These are phyloP conservation scores for Tricholauxania praeusta DNA, from an alignment of 2,888 invertebrate species.

Conservation along the genomic window DNA sequence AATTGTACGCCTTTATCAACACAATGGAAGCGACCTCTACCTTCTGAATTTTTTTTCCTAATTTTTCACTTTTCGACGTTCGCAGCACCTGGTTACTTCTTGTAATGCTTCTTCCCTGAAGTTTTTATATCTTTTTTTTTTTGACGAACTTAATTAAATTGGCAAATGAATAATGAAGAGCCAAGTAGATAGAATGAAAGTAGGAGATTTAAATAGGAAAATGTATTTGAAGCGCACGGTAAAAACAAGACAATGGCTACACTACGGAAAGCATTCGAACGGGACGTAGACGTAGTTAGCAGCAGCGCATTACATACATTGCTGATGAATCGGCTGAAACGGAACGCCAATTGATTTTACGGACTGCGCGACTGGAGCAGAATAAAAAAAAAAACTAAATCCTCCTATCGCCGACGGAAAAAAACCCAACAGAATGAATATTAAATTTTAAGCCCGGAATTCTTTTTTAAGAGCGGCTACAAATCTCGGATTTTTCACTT, in stretches of 20 bases:
- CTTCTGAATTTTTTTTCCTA: constrained; percentile 13
- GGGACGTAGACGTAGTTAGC: constrained; percentile 52
- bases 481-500: not conserved
- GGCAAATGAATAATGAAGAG: no score
- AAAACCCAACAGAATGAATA: constrained; percentile 30
- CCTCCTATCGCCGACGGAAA: constrained; percentile 45
- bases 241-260: constrained; percentile 38
- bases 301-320: constrained; percentile 58
- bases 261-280: constrained; percentile 37
- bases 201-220: constrained; percentile 20
- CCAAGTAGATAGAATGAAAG: constrained; percentile 33
- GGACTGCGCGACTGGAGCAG: constrained; percentile 43
- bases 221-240: constrained; percentile 8
- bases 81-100: constrained; percentile 6
- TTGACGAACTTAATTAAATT: no score
- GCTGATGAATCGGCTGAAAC: constrained; percentile 51
- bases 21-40: constrained; percentile 28
- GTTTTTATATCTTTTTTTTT: not conserved
- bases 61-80: constrained; percentile 7
- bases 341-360: constrained; percentile 58
- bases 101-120: not conserved
- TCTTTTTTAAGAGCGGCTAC: no score
- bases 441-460: not conserved
- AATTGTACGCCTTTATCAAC: not conserved
- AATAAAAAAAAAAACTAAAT: constrained; percentile 44